Evolutionary conservation across 1,140 invertebrate genomes (phyloP).

Genomic region (Zaprionus tsacasi): DNA sequence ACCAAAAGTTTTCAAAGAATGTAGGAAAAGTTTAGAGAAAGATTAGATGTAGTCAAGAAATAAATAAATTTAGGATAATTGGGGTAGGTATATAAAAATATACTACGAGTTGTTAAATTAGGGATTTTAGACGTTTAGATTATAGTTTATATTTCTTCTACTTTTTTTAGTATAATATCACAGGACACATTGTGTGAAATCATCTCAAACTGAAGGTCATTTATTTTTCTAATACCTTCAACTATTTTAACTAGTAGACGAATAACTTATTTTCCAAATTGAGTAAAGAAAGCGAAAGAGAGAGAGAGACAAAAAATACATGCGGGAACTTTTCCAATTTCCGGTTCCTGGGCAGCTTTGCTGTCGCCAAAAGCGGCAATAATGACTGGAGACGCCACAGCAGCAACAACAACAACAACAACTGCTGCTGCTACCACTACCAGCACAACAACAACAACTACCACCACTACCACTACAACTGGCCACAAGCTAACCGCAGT

Average conservation of each 20-base stretch:
- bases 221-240: background rate
- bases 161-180: background rate
- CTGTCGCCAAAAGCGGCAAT: conserved; percentile 52
- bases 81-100: too few species aligned
- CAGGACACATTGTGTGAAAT: background rate
- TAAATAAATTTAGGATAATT: too few species aligned
- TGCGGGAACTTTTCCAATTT: conserved; percentile 71
- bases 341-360: conserved; percentile 54
- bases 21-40: too few species aligned
- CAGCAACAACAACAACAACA: conserved; percentile 25
- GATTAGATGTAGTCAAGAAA: too few species aligned
- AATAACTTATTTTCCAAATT: conserved; percentile 27
- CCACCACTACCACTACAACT: conserved; percentile 28
- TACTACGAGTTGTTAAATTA: too few species aligned
- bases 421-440: background rate
- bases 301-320: background rate
- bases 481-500: conserved; percentile 59
- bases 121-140: background rate
- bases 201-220: background rate
- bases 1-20: too few species aligned
- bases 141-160: background rate
- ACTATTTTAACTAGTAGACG: conserved; percentile 22
- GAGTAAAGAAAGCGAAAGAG: background rate
- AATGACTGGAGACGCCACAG: conserved; percentile 56
- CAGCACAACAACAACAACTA: conserved; percentile 14